Conservation (phyloP, 2,113 vertebrate genomes). For the Hippocampus comes region DNA sequence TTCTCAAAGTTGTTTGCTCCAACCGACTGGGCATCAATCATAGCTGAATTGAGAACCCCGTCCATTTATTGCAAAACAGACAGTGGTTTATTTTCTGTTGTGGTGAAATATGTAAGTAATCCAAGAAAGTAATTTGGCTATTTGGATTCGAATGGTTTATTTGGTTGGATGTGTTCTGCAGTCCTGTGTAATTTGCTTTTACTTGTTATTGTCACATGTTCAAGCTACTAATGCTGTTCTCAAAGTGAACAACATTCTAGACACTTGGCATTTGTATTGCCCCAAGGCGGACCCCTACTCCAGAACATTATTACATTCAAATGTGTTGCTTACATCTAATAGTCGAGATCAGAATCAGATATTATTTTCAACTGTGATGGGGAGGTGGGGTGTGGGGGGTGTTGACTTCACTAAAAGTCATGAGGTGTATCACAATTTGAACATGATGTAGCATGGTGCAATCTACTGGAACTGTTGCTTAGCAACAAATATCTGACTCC, state of each 20-base stretch:
- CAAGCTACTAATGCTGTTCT: not conserved
- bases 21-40: not conserved
- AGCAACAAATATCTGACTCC: conserved; percentile 65
- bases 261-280: not conserved
- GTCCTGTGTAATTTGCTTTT: not conserved
- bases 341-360: not conserved
- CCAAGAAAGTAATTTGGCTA: not conserved
- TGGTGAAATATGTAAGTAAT: not conserved
- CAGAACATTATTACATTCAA: not conserved
- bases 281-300: not conserved
- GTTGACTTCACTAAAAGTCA: conserved; percentile 10
- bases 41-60: not conserved
- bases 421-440: conserved; percentile 31
- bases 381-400: too few relatives aligned
- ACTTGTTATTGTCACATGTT: not conserved
- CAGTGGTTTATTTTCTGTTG: not conserved
- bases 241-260: not conserved
- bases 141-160: not conserved
- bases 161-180: not conserved
- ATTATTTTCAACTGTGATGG: not conserved
- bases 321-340: not conserved
- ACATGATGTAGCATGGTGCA: conserved; percentile 42
- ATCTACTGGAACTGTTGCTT: conserved; percentile 55
- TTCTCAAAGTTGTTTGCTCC: not conserved
- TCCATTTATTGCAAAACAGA: not conserved